Evolutionary conservation across 2,888 invertebrate species (phyloP).

Genomic region (Belgica antarctica): DNA sequence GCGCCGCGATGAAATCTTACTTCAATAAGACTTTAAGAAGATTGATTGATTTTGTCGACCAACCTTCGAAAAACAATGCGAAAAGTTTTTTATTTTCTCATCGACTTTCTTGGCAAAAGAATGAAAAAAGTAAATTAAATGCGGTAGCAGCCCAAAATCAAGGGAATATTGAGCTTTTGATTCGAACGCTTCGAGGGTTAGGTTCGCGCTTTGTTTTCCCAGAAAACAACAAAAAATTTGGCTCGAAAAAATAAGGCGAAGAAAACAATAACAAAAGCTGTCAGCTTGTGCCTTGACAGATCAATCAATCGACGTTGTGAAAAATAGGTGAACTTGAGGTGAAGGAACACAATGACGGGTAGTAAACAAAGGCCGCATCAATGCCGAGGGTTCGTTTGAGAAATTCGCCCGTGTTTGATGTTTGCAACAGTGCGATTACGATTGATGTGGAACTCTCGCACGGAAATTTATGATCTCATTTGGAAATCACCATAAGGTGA

Average conservation of each 20-base stretch:
- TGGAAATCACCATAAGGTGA: conserved; percentile 34
- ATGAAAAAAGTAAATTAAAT: too few species aligned
- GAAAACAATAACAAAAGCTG: conserved; percentile 16
- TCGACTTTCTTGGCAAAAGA: too few species aligned
- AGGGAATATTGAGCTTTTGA: too few species aligned
- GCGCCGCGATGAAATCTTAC: too few species aligned
- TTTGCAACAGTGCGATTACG: conserved; percentile 9
- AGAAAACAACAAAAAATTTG: not conserved
- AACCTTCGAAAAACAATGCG: not conserved
- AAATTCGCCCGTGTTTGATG: conserved; percentile 22
- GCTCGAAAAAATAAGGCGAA: not conserved
- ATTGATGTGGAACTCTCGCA: conserved; percentile 28
- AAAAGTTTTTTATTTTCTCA: too few species aligned
- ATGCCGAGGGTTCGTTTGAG: not conserved
- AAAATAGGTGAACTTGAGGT: conserved; percentile 18
- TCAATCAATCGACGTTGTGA: conserved; percentile 28
- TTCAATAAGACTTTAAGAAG: not conserved
- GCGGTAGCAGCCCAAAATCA: too few species aligned
- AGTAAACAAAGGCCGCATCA: not conserved
- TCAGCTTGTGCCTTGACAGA: conserved; percentile 29
- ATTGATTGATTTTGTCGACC: not conserved
- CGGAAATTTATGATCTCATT: conserved; percentile 37
- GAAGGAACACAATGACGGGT: not conserved
- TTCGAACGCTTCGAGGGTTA: too few species aligned
- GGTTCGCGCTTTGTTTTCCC: not conserved